Conservation (phyloP, 2,113 vertebrate genomes). For the Labeo catla region DNA sequence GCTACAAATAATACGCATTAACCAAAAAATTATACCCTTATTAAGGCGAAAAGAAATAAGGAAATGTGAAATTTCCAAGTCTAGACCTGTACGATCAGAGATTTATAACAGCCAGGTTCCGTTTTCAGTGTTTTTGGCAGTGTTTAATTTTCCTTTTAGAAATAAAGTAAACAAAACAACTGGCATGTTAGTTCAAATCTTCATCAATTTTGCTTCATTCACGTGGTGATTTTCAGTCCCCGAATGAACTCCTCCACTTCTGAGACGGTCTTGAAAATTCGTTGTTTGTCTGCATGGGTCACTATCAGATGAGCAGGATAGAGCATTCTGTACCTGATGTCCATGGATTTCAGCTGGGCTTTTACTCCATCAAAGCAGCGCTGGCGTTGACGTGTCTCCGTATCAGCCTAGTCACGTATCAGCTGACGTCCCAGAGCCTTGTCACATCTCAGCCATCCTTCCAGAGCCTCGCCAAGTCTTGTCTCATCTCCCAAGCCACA, state of each 20-base stretch:
- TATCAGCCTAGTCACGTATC: too few relatives aligned
- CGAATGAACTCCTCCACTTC: conserved; percentile 29
- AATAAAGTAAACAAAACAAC: too few relatives aligned
- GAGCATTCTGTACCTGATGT: background rate
- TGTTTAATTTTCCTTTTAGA: too few relatives aligned
- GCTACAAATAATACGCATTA: background rate
- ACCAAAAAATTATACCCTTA: background rate
- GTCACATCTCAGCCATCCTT: too few relatives aligned
- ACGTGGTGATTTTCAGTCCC: background rate
- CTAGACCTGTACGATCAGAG: too few relatives aligned
- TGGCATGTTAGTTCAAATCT: too few relatives aligned
- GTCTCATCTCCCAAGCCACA: too few relatives aligned
- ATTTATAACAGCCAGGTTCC: background rate
- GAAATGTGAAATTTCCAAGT: background rate
- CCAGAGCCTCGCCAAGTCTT: too few relatives aligned
- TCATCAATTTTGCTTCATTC: background rate
- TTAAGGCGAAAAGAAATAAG: background rate
- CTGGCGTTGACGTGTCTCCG: background rate
- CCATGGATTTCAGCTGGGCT: background rate
- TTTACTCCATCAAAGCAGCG: background rate
- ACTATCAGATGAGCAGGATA: conserved; percentile 30
- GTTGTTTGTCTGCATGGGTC: background rate
- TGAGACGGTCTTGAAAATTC: conserved; percentile 4
- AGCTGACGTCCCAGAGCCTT: too few relatives aligned
- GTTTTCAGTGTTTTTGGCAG: background rate